A percentile compares a stretch with the other conserved stretches of the same genome.
These are phyloP conservation scores for Atta texana DNA, from an alignment of 1,140 invertebrate genomes.

Conservation along the genomic window DNA sequence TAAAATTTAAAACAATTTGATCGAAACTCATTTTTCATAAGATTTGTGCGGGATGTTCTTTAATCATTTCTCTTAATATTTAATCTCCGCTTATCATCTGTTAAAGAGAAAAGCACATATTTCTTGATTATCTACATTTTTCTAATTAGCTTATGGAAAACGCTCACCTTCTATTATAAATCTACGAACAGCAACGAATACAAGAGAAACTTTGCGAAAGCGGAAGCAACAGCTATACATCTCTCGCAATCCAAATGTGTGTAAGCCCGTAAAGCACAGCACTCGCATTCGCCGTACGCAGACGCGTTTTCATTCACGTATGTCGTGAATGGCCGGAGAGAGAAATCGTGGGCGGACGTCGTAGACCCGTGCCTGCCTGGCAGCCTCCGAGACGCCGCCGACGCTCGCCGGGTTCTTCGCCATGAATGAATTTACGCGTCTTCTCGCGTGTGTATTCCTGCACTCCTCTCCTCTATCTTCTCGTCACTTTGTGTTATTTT, in stretches of 20 bases:
- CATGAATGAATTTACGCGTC: conserved; percentile 81
- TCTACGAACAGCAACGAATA: background rate
- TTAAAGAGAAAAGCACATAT: background rate
- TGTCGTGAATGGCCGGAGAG: conserved; percentile 75
- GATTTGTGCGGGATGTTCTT: too few relatives aligned
- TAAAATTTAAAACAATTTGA: too few relatives aligned
- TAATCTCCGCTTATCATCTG: background rate
- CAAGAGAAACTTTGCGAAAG: background rate
- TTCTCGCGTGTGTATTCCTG: background rate
- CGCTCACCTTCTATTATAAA: background rate
- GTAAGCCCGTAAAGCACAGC: conserved; percentile 35
- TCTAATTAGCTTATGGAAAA: conserved; percentile 9
- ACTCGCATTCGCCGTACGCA: conserved; percentile 58
- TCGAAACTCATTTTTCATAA: too few relatives aligned
- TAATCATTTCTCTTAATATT: background rate
- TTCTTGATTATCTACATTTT: conserved; percentile 4
- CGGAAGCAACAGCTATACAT: background rate
- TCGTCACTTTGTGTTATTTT: conserved; percentile 23
- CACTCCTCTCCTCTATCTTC: background rate
- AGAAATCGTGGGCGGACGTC: conserved; percentile 75
- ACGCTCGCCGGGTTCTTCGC: conserved; percentile 71
- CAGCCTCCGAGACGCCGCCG: conserved; percentile 53
- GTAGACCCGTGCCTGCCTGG: conserved; percentile 45
- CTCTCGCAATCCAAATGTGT: conserved; percentile 28
- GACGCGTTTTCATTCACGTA: conserved; percentile 76